A percentile compares a stretch with the other conserved stretches of the same genome.
phyloP scores from a whole-genome alignment of 2,888 invertebrate genomes.

The Diarsia mendica region DNA sequence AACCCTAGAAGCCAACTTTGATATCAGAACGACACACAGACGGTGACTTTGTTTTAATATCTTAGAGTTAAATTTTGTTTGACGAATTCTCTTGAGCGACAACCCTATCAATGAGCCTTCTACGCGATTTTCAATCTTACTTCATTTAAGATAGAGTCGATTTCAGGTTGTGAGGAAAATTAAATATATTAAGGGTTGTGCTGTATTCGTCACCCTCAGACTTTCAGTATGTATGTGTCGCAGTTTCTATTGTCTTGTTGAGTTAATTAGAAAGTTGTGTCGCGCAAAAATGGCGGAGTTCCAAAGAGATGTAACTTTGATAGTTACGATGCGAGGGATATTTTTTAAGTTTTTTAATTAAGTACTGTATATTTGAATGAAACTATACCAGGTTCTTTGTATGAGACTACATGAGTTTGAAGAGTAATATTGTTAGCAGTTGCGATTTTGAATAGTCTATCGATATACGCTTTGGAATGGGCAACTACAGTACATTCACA shows the following conservation, averaged over 20 bases:
- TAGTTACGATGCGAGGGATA: conserved; percentile 34
- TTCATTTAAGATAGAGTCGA: conserved; percentile 10
- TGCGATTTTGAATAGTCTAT: not conserved
- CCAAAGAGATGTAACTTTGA: conserved; percentile 59
- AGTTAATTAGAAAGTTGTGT: conserved; percentile 86
- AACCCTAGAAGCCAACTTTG: conserved; percentile 78
- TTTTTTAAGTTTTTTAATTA: conserved; percentile 52
- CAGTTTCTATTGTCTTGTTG: conserved; percentile 75
- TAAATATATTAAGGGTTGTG: conserved; percentile 71
- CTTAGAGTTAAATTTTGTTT: conserved; percentile 70
- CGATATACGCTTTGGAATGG: too few species aligned
- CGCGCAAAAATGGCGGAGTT: conserved; percentile 69
- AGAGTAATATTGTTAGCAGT: not conserved
- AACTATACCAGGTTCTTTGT: not conserved
- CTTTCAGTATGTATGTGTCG: conserved; percentile 77
- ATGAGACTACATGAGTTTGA: too few species aligned
- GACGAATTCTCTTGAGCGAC: conserved; percentile 49
- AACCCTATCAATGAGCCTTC: conserved; percentile 42
- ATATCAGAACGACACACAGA: conserved; percentile 56
- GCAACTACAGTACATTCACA: too few species aligned
- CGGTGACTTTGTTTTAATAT: conserved; percentile 64
- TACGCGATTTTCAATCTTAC: conserved; percentile 45
- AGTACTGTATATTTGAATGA: not conserved
- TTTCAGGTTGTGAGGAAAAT: conserved; percentile 53
- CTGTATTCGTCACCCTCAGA: conserved; percentile 80